Evolutionary conservation across 1,140 invertebrate species (phyloP), one percentile per base, ranked within the genome.

Genomic region (Marisa cornuarietis): DNA sequence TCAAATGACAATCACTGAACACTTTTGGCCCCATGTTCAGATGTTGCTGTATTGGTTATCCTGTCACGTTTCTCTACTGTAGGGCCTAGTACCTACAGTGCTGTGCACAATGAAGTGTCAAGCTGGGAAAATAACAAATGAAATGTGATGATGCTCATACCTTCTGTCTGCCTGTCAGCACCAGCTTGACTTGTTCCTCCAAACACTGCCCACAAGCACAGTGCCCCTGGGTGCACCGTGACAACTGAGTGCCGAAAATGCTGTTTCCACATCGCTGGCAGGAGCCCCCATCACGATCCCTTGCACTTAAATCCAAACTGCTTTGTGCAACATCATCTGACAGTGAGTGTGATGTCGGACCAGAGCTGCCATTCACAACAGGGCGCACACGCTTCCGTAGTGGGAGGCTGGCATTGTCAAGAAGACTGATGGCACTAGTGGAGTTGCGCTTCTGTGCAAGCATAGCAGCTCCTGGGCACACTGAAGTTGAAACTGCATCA

Each of bases 111-210:
- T n/a, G 54, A 18, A 58, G 54, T 58, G 54, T 11, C 54, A 58
- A 58, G 54, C 6, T 42, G 31, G 31, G 16, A 58, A 58, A 18
- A 58, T 9, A 58, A 58, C 11, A 58, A 11, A 58, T 58, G 54
- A 58, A 58, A 58, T 58, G 54, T 58, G 54, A 11, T 73, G 51
- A n/a, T 51, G n/a, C 51, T 42, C 20, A 51, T 71, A 86, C 86
- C 80, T 85, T 85, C 71, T 82, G 83, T 82, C 84, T 83, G n/a
- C 82, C 86, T 26, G 86, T 86, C 22, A 88, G 80, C 18, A 88
- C 82, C n/a, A 84, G 83, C 71, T 88, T 88, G 20, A 86, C 87
- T 31, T 85, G 83, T 76, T 84, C 85, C 74, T 88, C 84, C 72
- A 87, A 74, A 82, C 86, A 87, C 14, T 71, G 81, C 8, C 81